A percentile compares a stretch with the other conserved stretches of the same genome.
Conservation (phyloP, 1,140 invertebrate genomes). For the Megathymus violae region DNA sequence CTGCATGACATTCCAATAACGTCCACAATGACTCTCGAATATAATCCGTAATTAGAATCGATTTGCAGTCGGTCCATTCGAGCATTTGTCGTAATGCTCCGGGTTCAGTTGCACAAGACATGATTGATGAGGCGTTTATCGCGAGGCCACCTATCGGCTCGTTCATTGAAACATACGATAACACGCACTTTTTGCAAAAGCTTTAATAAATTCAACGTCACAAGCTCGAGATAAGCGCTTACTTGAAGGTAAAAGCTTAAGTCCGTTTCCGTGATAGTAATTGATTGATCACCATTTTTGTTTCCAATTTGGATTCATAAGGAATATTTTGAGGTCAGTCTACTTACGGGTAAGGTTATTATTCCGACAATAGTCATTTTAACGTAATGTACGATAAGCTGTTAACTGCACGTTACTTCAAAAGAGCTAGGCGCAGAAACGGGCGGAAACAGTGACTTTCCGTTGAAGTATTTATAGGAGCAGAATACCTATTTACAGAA, state of each 20-base stretch:
- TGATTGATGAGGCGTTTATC: slow-evolving; percentile 69
- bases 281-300: slow-evolving; percentile 50
- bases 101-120: slow-evolving; percentile 66
- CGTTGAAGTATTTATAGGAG: too few species aligned
- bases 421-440: too few species aligned
- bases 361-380: background rate
- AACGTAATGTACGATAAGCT: background rate
- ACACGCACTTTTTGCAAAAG: slow-evolving; percentile 53
- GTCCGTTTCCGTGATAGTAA: slow-evolving; percentile 42
- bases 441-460: too few species aligned
- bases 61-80: slow-evolving; percentile 63
- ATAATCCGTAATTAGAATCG: slow-evolving; percentile 76
- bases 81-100: slow-evolving; percentile 69
- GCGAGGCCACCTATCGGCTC: slow-evolving; percentile 48
- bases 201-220: slow-evolving; percentile 56
- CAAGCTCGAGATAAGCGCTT: slow-evolving; percentile 47
- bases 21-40: slow-evolving; percentile 72
- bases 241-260: slow-evolving; percentile 47
- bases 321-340: slow-evolving; percentile 33
- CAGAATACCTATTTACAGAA: too few species aligned
- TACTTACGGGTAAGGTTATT: slow-evolving; percentile 4
- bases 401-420: too few species aligned
- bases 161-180: slow-evolving; percentile 60
- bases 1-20: slow-evolving; percentile 52
- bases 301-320: slow-evolving; percentile 41